Percentiles rank a stretch among this genome's conserved stretches.
Conservation (phyloP, 2,888 invertebrate species). For the Tryphoninae sp. region DNA sequence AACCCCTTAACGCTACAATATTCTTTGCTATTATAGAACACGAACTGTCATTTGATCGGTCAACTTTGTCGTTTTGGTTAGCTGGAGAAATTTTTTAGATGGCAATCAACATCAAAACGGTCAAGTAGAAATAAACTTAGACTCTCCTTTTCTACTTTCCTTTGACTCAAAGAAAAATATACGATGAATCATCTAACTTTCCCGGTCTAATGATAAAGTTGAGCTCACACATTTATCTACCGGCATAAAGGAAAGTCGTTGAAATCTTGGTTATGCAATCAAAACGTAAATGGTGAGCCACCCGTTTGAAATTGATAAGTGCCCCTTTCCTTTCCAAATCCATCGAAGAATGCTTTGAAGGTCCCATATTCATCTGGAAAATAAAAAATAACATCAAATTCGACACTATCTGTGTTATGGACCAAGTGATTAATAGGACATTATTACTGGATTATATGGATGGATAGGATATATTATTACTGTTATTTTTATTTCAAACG, state of each 20-base stretch:
- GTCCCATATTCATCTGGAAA: conserved; percentile 89
- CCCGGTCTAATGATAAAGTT: conserved; percentile 16
- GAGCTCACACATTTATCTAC: conserved; percentile 34
- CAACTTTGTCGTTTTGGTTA: conserved; percentile 24
- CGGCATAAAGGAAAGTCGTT: conserved; percentile 36
- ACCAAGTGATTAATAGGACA: too few species aligned
- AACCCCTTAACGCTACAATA: conserved; percentile 48
- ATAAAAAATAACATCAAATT: conserved; percentile 53
- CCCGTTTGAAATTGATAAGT: conserved; percentile 83
- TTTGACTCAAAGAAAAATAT: conserved; percentile 15
- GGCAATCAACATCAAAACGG: conserved; percentile 4
- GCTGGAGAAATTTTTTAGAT: conserved; percentile 3
- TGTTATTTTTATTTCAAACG: too few species aligned
- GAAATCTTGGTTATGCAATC: conserved; percentile 84
- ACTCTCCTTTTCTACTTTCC: background rate
- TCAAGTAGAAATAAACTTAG: conserved; percentile 1
- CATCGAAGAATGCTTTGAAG: conserved; percentile 92
- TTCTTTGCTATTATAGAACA: conserved; percentile 53
- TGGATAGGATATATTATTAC: too few species aligned
- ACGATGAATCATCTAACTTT: conserved; percentile 6
- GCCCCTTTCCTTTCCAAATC: conserved; percentile 82
- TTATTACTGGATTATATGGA: too few species aligned
- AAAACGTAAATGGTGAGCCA: conserved; percentile 86
- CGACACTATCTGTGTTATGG: background rate
- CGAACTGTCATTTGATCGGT: conserved; percentile 49